Base-by-base conservation (phyloP, 2,888 invertebrate genomes). In the Troides aeacus region DNA sequence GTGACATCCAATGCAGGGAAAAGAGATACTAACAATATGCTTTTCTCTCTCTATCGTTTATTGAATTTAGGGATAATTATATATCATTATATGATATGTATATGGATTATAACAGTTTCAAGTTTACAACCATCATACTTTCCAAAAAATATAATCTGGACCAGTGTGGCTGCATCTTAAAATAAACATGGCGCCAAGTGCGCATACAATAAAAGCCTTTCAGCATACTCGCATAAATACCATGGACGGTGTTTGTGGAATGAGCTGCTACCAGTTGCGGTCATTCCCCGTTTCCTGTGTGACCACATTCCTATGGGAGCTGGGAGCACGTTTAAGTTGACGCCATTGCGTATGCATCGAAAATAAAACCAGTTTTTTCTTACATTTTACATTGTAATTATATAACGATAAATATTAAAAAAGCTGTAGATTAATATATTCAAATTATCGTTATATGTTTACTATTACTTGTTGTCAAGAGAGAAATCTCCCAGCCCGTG, bases 271-370 rank as follows among this genome's bases (percentile, higher is more conserved):
- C 64, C 68, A 46, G 58, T 61, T 66, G 74, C 78, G 79, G 78
- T 77, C 79, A 75, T 78, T 79, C 77, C 77, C 78, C 74, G 73
- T 72, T 84, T 84, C 88, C 86, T 81, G 88, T 77, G 81, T 73
- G 78, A 84, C 88, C 79, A 83, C 90, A 90, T 90, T 90, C 90
- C 88, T 79, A 66, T 53, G 86, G 85, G 81, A 81, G 77, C 69
- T 57, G 57, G 17, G 42, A 64, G 46, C 21, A 60, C 60, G 72
- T 68, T 64, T 69, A 68, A 72, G 71, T 59, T 63, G 70, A 66
- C 65, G 65, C 62, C 62, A 66, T 61, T 61, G 66, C 53, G 46
- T 66, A 59, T 65, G 42, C 58, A 64, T 53, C 18, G 24, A 56
- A 5, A 30, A 36, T 63, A 72, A 42, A 39, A 61, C 61, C n/a